Percentiles rank a stretch among this genome's conserved stretches.
phyloP scores from a whole-genome alignment of 2,113 vertebrate genomes.

The Oreotrochilus melanogaster region DNA sequence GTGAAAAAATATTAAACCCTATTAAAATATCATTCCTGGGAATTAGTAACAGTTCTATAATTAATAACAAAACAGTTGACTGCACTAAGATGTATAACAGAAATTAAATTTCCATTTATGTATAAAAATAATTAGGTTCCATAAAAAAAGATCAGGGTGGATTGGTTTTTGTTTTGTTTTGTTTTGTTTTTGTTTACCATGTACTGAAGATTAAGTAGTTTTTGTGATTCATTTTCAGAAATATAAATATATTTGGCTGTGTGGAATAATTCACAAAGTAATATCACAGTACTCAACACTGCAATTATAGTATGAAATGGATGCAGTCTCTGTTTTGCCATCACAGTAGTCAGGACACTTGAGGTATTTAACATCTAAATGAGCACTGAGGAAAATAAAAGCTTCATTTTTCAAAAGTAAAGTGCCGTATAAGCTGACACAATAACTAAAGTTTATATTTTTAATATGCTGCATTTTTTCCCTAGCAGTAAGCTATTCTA shows the following conservation, averaged over 20 bases:
- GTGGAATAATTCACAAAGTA: slow-evolving; percentile 40
- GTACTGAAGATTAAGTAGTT: slow-evolving; percentile 37
- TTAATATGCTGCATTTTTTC: background rate
- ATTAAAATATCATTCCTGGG: slow-evolving; percentile 69
- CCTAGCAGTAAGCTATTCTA: background rate
- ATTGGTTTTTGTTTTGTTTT: background rate
- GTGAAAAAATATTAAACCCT: slow-evolving; percentile 59
- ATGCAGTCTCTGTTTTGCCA: background rate
- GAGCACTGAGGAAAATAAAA: background rate
- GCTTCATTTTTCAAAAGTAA: background rate
- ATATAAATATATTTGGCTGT: background rate
- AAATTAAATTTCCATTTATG: slow-evolving; percentile 74
- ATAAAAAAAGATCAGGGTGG: slow-evolving; percentile 23
- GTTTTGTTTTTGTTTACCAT: background rate
- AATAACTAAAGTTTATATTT: slow-evolving; percentile 32
- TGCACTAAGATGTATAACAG: slow-evolving; percentile 56
- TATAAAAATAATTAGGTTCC: slow-evolving; percentile 60
- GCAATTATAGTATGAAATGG: background rate
- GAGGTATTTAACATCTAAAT: background rate
- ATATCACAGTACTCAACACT: background rate
- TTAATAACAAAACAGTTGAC: slow-evolving; percentile 74
- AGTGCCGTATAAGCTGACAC: background rate
- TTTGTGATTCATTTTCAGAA: slow-evolving; percentile 44
- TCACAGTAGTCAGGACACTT: background rate
- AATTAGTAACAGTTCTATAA: slow-evolving; percentile 66